phyloP scores from a whole-genome alignment of 2,888 invertebrate species.

The Limnephilus marmoratus region DNA sequence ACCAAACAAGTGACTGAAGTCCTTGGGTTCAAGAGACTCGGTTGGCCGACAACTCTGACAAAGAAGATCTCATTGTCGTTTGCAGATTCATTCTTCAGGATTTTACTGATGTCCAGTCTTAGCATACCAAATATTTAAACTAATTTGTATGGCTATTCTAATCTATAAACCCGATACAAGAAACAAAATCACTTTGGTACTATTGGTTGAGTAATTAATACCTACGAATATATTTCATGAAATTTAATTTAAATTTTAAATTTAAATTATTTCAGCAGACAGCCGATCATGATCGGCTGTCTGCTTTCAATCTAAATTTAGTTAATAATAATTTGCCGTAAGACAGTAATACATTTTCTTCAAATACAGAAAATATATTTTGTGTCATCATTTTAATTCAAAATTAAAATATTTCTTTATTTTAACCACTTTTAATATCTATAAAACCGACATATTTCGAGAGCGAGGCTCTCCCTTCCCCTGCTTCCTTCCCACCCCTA shows the following conservation, averaged over 20 bases:
- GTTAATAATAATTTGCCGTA: too few species aligned
- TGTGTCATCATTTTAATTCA: too few species aligned
- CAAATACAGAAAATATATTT: too few species aligned
- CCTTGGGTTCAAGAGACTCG: background rate
- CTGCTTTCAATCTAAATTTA: background rate
- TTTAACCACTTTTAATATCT: too few species aligned
- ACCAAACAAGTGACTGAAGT: background rate
- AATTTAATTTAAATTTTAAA: too few species aligned
- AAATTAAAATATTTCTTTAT: too few species aligned
- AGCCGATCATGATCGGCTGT: background rate
- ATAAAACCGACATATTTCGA: too few species aligned
- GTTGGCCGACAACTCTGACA: background rate
- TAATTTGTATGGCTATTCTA: background rate
- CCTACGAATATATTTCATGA: too few species aligned
- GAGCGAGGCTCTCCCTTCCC: too few species aligned
- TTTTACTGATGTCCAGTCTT: background rate
- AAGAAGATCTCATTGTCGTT: background rate
- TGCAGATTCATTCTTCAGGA: background rate
- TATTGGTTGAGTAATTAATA: background rate
- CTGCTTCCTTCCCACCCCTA: too few species aligned
- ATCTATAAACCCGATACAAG: background rate
- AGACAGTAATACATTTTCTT: too few species aligned
- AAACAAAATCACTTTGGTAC: background rate
- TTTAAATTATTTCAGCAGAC: too few species aligned
- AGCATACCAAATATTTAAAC: background rate